Conservation (phyloP, 2,113 vertebrate genomes). For the Sciurus niger region DNA sequence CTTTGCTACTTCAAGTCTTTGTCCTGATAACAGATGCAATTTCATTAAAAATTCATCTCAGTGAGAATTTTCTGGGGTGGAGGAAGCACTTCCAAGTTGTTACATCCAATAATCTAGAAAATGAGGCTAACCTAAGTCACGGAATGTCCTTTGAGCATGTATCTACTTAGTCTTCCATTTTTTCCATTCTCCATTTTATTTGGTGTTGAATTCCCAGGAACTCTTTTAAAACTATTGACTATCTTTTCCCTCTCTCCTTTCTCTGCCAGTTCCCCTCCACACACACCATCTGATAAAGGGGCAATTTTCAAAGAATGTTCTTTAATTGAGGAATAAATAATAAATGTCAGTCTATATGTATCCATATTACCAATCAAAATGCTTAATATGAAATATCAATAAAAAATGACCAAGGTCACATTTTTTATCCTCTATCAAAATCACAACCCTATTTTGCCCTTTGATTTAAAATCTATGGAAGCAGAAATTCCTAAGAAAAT, state of each 20-base stretch:
- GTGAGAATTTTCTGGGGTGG: neutral
- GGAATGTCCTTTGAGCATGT: neutral
- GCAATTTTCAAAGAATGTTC: neutral
- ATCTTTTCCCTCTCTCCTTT: neutral
- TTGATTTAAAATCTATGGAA: conserved; percentile 8
- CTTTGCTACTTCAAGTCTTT: neutral
- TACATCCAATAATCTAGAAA: neutral
- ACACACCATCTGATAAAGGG: neutral
- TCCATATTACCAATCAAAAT: neutral
- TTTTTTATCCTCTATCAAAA: conserved; percentile 1
- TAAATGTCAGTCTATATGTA: neutral
- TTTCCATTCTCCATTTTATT: neutral
- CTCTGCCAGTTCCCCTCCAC: neutral
- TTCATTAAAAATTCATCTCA: neutral
- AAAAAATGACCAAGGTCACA: neutral
- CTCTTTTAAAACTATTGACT: neutral
- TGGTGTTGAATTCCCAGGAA: conserved; percentile 16
- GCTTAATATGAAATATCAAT: neutral
- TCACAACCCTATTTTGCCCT: neutral
- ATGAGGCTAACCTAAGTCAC: neutral
- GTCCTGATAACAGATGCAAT: neutral
- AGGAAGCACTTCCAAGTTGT: neutral
- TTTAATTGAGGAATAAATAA: neutral
- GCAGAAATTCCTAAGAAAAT: conserved; percentile 18
- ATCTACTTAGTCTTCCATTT: neutral